A percentile compares a stretch with the other conserved stretches of the same genome.
Evolutionary conservation across 2,797 vertebrate genomes (phyloP).

Genomic region (Lophotriccus pileatus): DNA sequence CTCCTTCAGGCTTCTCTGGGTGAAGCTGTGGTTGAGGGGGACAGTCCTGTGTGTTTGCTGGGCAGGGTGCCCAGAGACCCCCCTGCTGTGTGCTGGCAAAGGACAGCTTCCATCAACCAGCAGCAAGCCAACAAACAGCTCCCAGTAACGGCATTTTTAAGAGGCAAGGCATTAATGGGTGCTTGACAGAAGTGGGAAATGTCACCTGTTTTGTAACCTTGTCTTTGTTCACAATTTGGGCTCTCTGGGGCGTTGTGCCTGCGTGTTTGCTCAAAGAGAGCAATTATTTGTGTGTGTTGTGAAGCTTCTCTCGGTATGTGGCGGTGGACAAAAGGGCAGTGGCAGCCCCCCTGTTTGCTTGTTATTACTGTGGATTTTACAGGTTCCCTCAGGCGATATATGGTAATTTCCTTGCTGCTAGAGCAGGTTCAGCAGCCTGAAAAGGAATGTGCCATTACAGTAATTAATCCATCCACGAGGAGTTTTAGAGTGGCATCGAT

Average conservation of each 20-base stretch:
- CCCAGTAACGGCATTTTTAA: not conserved
- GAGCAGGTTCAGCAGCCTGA: slow-evolving; percentile 17
- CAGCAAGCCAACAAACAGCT: not conserved
- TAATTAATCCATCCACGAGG: slow-evolving; percentile 37
- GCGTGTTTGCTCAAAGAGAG: not conserved
- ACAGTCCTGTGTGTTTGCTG: not conserved
- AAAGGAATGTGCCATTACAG: not conserved
- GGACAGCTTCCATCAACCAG: not conserved
- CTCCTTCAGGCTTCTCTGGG: not conserved
- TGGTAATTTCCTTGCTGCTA: slow-evolving; percentile 44
- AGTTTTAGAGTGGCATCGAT: not conserved
- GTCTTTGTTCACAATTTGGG: not conserved
- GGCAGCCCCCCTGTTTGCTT: slow-evolving; percentile 29
- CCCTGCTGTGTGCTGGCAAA: not conserved
- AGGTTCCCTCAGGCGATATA: slow-evolving; percentile 12
- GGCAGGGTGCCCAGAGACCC: not conserved
- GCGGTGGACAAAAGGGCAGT: not conserved
- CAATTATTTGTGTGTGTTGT: slow-evolving; percentile 22
- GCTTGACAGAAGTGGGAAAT: not conserved
- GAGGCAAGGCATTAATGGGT: not conserved
- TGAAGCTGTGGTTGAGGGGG: accelerated
- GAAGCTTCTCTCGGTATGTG: not conserved
- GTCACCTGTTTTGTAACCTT: not conserved
- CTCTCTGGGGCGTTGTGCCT: not conserved
- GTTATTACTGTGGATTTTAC: slow-evolving; percentile 26